Evolutionary conservation across 2,113 vertebrate genomes (phyloP).

Genomic region (Acinonyx jubatus): DNA sequence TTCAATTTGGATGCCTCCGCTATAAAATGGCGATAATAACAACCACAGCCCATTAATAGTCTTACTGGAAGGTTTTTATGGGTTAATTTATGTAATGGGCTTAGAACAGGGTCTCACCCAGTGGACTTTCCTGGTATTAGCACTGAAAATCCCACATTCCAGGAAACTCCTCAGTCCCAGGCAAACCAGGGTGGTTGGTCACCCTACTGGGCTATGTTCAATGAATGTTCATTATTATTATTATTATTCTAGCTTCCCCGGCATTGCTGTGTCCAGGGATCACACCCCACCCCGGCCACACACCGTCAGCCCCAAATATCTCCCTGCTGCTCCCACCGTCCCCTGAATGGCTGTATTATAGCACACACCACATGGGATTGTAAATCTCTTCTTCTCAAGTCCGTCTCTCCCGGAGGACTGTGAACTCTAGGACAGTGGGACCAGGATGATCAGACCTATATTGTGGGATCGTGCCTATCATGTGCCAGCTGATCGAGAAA

Average conservation of each 20-base stretch:
- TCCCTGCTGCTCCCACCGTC: neutral
- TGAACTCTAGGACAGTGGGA: neutral
- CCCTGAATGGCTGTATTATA: neutral
- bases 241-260: neutral
- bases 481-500: neutral
- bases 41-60: neutral
- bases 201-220: neutral
- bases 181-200: neutral
- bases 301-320: neutral
- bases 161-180: neutral
- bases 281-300: neutral
- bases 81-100: neutral
- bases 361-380: fast-evolving
- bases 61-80: neutral
- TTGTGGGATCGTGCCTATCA: neutral
- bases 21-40: neutral
- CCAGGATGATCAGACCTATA: neutral
- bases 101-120: neutral
- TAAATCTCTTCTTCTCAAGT: neutral
- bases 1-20: neutral
- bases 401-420: neutral
- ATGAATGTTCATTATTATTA: neutral
- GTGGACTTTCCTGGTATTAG: neutral
- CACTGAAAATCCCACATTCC: neutral
- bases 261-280: neutral